Evolutionary conservation across 2,888 invertebrate genomes (phyloP).

Genomic region (Epinotia demarniana): DNA sequence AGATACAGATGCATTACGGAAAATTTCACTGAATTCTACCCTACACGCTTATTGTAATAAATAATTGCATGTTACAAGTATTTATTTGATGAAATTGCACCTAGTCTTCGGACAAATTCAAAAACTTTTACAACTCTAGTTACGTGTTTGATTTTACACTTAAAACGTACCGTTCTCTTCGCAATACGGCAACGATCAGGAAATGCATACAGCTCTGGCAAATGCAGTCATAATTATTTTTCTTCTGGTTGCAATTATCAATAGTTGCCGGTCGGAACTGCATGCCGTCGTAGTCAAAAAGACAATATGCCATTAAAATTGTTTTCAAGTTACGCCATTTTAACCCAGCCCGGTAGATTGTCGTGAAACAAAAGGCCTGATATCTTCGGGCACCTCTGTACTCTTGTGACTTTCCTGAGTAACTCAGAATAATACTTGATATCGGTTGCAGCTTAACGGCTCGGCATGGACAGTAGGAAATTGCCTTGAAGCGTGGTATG

Average conservation of each 20-base stretch:
- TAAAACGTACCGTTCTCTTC: not conserved
- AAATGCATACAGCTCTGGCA: not conserved
- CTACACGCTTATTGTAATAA: too few relatives aligned
- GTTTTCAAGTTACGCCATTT: not conserved
- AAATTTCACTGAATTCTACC: too few relatives aligned
- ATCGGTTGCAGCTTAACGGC: not conserved
- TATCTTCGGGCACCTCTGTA: not conserved
- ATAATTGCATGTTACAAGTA: not conserved
- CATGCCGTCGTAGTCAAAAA: not conserved
- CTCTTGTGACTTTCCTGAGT: not conserved
- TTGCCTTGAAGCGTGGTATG: conserved; percentile 24
- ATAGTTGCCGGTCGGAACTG: conserved; percentile 1
- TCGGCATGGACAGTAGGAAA: conserved; percentile 19
- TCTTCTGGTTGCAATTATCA: conserved; percentile 1
- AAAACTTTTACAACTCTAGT: not conserved
- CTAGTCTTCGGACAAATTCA: not conserved
- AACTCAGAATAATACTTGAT: not conserved
- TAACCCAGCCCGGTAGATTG: not conserved
- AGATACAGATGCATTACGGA: too few relatives aligned
- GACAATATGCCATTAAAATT: not conserved
- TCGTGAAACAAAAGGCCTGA: not conserved
- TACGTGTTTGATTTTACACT: not conserved
- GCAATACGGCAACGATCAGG: conserved; percentile 1
- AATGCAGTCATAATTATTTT: not conserved
- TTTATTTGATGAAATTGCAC: not conserved